Base-by-base conservation (phyloP, 2,113 vertebrate species). In the Vimba vimba region DNA sequence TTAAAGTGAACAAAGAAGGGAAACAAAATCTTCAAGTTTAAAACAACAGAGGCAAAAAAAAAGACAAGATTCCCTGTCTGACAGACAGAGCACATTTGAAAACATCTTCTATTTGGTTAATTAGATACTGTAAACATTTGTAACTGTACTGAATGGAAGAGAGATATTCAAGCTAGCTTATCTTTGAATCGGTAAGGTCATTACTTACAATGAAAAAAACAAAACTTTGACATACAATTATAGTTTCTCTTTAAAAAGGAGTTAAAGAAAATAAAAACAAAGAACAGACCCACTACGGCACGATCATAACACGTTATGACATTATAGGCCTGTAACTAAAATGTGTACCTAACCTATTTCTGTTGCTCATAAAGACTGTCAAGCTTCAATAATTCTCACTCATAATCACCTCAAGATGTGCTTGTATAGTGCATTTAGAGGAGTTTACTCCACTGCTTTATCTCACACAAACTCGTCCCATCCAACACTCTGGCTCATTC, bases 61-160 rank as follows among this genome's bases (percentile, higher is more conserved):
- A 91, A 86, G 89, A 30, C 90, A 90, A 90, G 60, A 81, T 60
- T 74, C 68, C 86, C 90, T 87, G 90, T 90, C 89, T 71, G 85
- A 89, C 55, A 83, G 88, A 90, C 87, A 90, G 90, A 91, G 90
- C 91, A 84, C 90, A 82, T 82, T 64, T 59, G 91, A 93, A 93
- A 89, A 85, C 91, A 90, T 91, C 92, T 92, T 91, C 92, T 92
- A 94, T 94, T 94, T 94, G 94, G 94, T 95, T 94, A 94, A 93
- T 94, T 91, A 93, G 90, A 94, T 92, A 82, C 88, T 93, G 93
- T 94, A 95, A 95, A 95, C 94, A 94, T 94, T 91, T 94, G 92
- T 91, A 91, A 92, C 91, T 91, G 94, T 93, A 93, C 91, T 92
- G 90, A 92, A 93, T 90, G 91, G 86, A 93, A 90, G 90, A 93